phyloP scores from a whole-genome alignment of 2,888 invertebrate genomes.

The Phrixothrix hirtus region DNA sequence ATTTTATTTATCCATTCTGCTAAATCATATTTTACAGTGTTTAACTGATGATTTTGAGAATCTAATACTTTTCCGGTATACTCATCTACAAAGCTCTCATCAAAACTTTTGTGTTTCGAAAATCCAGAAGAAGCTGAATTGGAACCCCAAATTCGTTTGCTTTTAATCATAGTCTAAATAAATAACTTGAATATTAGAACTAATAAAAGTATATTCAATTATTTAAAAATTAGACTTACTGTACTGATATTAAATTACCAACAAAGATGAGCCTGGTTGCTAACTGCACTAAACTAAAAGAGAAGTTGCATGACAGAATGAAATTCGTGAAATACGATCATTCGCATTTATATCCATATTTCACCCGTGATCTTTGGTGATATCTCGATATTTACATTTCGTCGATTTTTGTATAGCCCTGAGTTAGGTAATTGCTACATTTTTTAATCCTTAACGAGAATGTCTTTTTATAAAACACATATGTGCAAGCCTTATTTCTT shows the following conservation, averaged over 20 bases:
- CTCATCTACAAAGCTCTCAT: conserved; percentile 52
- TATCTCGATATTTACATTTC: neutral
- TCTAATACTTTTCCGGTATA: conserved; percentile 74
- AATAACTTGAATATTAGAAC: too few relatives aligned
- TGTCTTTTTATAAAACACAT: too few relatives aligned
- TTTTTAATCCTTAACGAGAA: too few relatives aligned
- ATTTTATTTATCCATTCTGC: conserved; percentile 88
- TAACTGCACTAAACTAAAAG: conserved; percentile 1
- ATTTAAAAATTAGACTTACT: too few relatives aligned
- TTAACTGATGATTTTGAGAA: conserved; percentile 77
- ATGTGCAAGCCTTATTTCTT: too few relatives aligned
- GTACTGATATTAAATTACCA: too few relatives aligned
- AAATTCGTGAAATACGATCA: conserved; percentile 6
- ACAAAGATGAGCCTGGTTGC: too few relatives aligned
- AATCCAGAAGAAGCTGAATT: conserved; percentile 58
- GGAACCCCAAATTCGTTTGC: conserved; percentile 66
- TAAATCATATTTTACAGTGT: conserved; percentile 82
- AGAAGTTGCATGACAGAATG: conserved; percentile 12
- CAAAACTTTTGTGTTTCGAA: conserved; percentile 43
- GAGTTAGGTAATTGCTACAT: too few relatives aligned
- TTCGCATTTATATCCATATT: conserved; percentile 9
- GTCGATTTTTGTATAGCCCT: too few relatives aligned
- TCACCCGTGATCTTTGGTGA: neutral
- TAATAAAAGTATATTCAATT: too few relatives aligned
- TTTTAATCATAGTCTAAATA: too few relatives aligned